These are phyloP conservation scores for Arrhamphus sclerolepis DNA, from an alignment of 2,797 vertebrate species.

Conservation along the genomic window DNA sequence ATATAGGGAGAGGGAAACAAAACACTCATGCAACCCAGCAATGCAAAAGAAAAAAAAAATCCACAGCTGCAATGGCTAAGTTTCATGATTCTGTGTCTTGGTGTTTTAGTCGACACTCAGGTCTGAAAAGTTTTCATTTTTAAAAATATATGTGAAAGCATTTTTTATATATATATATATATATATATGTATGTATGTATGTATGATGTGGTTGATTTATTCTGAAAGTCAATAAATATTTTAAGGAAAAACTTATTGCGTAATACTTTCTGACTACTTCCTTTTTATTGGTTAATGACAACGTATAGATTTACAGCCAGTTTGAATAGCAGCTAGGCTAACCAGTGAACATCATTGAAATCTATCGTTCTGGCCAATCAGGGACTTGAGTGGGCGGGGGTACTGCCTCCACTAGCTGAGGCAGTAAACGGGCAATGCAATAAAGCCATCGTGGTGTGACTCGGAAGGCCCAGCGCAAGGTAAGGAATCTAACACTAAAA, in stretches of 20 bases:
- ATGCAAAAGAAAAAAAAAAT: constrained; percentile 71
- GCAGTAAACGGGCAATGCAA: constrained; percentile 24
- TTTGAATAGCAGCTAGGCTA: constrained; percentile 16
- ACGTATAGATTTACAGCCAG: rapidly evolving
- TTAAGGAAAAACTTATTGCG: constrained; percentile 63
- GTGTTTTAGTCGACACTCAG: constrained; percentile 83
- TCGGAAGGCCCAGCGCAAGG: constrained; percentile 18
- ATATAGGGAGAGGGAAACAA: constrained; percentile 40
- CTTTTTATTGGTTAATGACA: neutral
- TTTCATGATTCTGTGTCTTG: constrained; percentile 69
- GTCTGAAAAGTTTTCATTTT: constrained; percentile 78
- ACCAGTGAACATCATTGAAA: constrained; percentile 25
- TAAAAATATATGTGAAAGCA: constrained; percentile 78
- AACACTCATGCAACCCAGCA: constrained; percentile 74
- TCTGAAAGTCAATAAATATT: constrained; percentile 84
- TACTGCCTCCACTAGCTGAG: constrained; percentile 13
- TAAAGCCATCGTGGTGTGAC: constrained; percentile 38
- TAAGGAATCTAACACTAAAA: constrained; percentile 10
- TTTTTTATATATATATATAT: too few species aligned
- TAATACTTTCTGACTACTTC: neutral
- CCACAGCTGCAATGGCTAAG: constrained; percentile 59
- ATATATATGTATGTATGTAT: too few species aligned
- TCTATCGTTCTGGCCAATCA: constrained; percentile 50
- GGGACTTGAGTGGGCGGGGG: constrained; percentile 35
- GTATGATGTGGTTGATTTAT: constrained; percentile 82